Conservation (phyloP, 2,113 vertebrate genomes). For the Psophia crepitans region DNA sequence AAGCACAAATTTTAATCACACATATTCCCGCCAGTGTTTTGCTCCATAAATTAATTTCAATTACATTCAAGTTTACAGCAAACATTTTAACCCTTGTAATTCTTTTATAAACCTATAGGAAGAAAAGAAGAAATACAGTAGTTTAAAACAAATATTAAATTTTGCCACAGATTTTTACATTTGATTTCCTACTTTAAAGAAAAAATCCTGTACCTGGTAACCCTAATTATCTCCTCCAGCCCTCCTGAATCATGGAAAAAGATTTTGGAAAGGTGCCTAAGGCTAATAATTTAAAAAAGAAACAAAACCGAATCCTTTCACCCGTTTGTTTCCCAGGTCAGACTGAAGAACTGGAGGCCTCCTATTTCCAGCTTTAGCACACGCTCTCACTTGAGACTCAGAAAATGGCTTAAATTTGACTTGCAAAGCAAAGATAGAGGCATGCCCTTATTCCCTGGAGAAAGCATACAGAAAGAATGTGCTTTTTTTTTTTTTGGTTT, state of each 20-base stretch:
- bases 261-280: neutral
- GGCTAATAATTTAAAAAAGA: neutral
- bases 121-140: neutral
- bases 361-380: neutral
- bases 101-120: neutral
- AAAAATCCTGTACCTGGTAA: neutral
- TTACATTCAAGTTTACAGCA: neutral
- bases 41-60: neutral
- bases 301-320: neutral
- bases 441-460: neutral
- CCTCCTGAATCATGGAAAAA: neutral
- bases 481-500: neutral
- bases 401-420: slow-evolving; percentile 5
- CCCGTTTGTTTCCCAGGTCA: neutral
- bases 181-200: neutral
- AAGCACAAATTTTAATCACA: slow-evolving; percentile 16
- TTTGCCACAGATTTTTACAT: neutral
- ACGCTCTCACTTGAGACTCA: neutral
- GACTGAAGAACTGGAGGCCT: neutral
- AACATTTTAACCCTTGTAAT: neutral
- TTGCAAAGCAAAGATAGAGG: neutral
- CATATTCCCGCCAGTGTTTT: neutral
- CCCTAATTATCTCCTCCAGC: neutral
- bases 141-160: neutral
- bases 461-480: neutral